These are phyloP conservation scores for Iguana delicatissima DNA, from an alignment of 2,797 vertebrate species.

Conservation along the genomic window DNA sequence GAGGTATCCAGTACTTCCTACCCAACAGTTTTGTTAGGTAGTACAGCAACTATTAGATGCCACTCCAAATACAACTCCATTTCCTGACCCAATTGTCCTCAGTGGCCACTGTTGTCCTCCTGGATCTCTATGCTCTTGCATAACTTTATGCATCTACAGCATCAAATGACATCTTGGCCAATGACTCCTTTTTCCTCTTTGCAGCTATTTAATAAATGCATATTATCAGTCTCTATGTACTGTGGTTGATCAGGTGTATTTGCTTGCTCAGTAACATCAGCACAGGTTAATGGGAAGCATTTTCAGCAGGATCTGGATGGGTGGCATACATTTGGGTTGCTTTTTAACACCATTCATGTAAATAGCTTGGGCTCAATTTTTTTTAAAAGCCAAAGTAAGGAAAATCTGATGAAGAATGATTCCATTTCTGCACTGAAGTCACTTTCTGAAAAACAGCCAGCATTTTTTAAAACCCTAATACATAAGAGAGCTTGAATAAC, in stretches of 20 bases:
- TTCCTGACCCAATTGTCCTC: no score
- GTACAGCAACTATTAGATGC: no score
- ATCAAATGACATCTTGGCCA: neutral
- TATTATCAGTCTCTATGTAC: neutral
- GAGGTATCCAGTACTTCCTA: neutral
- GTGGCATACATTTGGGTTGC: neutral
- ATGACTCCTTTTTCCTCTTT: neutral
- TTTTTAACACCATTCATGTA: neutral
- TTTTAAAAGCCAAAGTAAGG: conserved; percentile 43
- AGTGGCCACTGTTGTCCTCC: no score
- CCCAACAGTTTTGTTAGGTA: neutral
- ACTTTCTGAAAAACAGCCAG: conserved; percentile 76
- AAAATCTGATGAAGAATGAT: conserved; percentile 62
- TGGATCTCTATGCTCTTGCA: no score
- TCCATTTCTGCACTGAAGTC: conserved; percentile 69
- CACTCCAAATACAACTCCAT: neutral
- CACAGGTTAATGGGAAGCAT: neutral
- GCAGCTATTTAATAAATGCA: neutral
- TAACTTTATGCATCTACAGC: no score
- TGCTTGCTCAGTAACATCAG: neutral
- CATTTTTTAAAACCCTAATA: conserved; percentile 66
- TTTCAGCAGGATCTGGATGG: conserved; percentile 6
- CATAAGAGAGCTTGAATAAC: conserved; percentile 59
- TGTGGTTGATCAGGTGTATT: neutral
- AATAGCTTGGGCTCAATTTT: neutral